Percentiles rank a stretch among this genome's conserved stretches.
Evolutionary conservation across 1,140 invertebrate species (phyloP).

Genomic region (Bombus vancouverensis): DNA sequence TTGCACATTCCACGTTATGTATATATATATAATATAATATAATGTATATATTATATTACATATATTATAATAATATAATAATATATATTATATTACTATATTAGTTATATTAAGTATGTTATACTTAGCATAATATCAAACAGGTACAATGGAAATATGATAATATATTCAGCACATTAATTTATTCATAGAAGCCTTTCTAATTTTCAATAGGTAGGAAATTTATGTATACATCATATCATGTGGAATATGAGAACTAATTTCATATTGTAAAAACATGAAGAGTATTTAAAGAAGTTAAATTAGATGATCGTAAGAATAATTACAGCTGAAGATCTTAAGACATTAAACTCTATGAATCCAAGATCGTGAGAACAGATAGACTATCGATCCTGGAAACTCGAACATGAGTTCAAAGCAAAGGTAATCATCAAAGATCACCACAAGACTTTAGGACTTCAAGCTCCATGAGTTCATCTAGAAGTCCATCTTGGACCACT

Average conservation of each 20-base stretch:
- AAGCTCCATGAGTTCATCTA: neutral
- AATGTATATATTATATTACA: too few species aligned
- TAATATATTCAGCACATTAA: neutral
- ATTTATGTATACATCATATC: neutral
- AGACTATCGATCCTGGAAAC: too few species aligned
- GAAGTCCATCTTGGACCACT: neutral
- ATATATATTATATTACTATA: conserved; percentile 1
- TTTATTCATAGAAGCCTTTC: conserved; percentile 22
- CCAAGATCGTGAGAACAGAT: neutral
- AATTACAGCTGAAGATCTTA: neutral
- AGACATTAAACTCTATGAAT: neutral
- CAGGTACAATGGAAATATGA: neutral
- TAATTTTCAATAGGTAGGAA: neutral
- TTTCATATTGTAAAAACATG: neutral
- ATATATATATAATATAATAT: too few species aligned
- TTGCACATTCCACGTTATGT: neutral
- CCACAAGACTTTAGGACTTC: neutral
- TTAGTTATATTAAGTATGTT: too few species aligned
- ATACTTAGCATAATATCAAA: too few species aligned
- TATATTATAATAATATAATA: neutral
- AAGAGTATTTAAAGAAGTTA: neutral
- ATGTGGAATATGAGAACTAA: neutral
- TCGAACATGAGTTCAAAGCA: neutral
- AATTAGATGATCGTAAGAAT: neutral
- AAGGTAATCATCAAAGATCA: neutral